A percentile compares a stretch with the other conserved stretches of the same genome.
Evolutionary conservation across 37 sponge, comb jelly and placozoan genomes (phyloP).

Genomic region (Chondrilla cf. caribensis): DNA sequence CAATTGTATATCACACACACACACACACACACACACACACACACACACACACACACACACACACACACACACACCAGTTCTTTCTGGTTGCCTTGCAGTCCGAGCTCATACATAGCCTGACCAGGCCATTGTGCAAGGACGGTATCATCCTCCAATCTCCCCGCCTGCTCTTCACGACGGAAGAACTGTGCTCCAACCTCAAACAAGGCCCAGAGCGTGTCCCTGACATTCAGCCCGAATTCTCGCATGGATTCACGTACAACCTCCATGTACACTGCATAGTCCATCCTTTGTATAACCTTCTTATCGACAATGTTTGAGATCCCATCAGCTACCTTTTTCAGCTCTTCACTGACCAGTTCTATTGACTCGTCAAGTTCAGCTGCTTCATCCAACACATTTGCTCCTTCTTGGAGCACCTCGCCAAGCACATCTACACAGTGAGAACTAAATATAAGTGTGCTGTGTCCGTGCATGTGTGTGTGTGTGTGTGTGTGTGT

Average conservation of each 20-base stretch:
- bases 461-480: too few relatives aligned
- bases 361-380: not conserved
- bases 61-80: not conserved
- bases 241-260: not conserved
- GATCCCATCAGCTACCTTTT: not conserved
- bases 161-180: not conserved
- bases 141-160: not conserved
- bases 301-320: not conserved
- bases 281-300: not conserved
- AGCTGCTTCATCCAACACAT: not conserved
- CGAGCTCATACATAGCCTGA: not conserved
- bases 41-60: conserved; percentile 17
- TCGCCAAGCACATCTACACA: not conserved
- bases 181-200: not conserved
- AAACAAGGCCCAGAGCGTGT: not conserved
- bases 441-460: not conserved
- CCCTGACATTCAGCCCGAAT: not conserved
- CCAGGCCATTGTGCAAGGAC: not conserved
- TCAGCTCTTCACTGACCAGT: not conserved
- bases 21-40: not conserved
- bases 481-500: too few relatives aligned
- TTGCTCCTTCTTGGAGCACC: not conserved
- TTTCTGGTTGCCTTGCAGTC: not conserved
- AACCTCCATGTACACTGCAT: not conserved
- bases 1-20: too few relatives aligned